Conservation (phyloP, 2,888 invertebrate genomes). For the Luperina testacea region DNA sequence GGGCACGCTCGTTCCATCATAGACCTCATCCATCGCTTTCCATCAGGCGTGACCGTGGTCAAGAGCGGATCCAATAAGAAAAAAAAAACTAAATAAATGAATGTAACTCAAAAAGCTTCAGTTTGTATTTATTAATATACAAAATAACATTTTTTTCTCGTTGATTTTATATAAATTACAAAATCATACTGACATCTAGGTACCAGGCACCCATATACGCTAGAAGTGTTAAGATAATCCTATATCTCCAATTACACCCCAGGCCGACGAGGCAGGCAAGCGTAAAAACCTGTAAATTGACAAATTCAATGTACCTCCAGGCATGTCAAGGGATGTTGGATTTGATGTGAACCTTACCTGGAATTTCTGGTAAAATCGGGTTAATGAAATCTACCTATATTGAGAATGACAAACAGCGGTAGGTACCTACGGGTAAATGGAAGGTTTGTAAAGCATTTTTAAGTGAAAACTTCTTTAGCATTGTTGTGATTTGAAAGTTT, state of each 20-base stretch:
- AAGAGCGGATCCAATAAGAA: too few relatives aligned
- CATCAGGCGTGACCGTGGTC: too few relatives aligned
- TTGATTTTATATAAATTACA: neutral
- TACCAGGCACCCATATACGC: constrained; percentile 1
- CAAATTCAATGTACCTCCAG: constrained; percentile 38
- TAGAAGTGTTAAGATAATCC: constrained; percentile 26
- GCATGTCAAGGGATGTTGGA: constrained; percentile 9
- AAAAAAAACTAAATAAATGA: neutral
- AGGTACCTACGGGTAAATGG: neutral
- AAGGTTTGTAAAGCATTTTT: neutral
- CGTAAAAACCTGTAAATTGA: constrained; percentile 34
- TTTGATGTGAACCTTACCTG: constrained; percentile 10
- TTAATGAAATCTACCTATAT: neutral
- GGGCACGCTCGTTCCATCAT: too few relatives aligned
- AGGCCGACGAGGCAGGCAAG: neutral
- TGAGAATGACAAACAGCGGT: neutral
- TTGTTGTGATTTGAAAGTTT: too few relatives aligned
- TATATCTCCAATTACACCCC: constrained; percentile 35
- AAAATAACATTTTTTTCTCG: neutral
- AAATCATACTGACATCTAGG: too few relatives aligned
- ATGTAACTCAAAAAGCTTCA: neutral
- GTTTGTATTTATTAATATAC: neutral
- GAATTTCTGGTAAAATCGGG: neutral
- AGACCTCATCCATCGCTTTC: too few relatives aligned
- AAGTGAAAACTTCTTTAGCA: too few relatives aligned